Evolutionary conservation across 2,113 vertebrate genomes (phyloP).

Genomic region (Myxocyprinus asiaticus): DNA sequence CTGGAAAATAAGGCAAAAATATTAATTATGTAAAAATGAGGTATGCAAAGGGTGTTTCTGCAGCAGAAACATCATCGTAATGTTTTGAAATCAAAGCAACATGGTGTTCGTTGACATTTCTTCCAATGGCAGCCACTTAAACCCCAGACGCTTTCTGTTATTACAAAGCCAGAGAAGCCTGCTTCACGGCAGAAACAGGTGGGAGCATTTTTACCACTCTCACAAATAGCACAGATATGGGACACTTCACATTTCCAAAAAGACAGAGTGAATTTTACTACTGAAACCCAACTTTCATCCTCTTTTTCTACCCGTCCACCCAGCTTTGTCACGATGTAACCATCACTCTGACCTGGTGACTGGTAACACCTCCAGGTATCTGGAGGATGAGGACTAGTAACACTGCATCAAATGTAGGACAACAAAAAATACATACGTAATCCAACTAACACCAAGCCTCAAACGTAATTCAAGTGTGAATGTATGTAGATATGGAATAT

Average conservation of each 20-base stretch:
- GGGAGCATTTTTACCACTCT: slow-evolving; percentile 30
- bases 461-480: slow-evolving; percentile 55
- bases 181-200: slow-evolving; percentile 37
- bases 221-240: slow-evolving; percentile 45
- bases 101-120: slow-evolving; percentile 18
- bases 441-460: slow-evolving; percentile 41
- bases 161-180: neutral
- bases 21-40: no score
- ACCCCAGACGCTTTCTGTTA: neutral
- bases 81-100: slow-evolving; percentile 28
- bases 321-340: slow-evolving; percentile 10
- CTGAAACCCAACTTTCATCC: slow-evolving; percentile 2
- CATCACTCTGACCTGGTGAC: neutral
- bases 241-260: slow-evolving; percentile 14
- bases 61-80: neutral
- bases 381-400: slow-evolving; percentile 38
- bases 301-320: slow-evolving; percentile 25
- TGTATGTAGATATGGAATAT: slow-evolving; percentile 68
- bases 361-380: slow-evolving; percentile 31
- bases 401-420: slow-evolving; percentile 45
- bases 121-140: neutral
- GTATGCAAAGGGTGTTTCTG: neutral
- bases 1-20: no score
- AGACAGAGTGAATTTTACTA: neutral
- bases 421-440: neutral